Base-by-base conservation (phyloP, 2,797 vertebrate genomes). In the Gambelia wislizenii region DNA sequence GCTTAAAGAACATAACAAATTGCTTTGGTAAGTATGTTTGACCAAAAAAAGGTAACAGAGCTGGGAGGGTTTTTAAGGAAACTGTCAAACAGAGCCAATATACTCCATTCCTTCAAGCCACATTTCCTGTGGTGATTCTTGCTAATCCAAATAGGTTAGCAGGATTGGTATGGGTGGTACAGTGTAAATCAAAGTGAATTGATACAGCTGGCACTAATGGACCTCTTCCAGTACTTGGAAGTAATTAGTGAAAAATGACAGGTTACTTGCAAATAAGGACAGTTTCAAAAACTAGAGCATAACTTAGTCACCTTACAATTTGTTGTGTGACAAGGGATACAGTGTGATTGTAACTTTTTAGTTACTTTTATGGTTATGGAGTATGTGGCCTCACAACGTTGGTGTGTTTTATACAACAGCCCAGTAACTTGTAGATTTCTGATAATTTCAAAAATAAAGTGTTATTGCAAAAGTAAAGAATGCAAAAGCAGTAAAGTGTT, bases 1-100 rank as follows among this genome's bases (percentile, higher is more conserved):
- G 7, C 33, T 64, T 84, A 47, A 88, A 33, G 72, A 91, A 5
- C 3, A 47, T 67, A 78, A 83, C 22, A 87, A 84, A 83, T 78
- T 0, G 0, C 56, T 91, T 44, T 1, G 30, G 8, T 92, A 90
- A 61, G 27, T 84, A 1, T 39, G 39, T 64, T 84, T 79, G 7
- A 49, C 42, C 33, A 22, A 42, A 81, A 74, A 8, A 13, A n/a
- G 42, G 56, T 75, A 86, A 39, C 27, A 1, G 39, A 77, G 10
- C 56, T 77, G 56, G 30, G n/a, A 47, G 42, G 22, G 49, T 25
- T 49, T 12, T 25, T 25, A 64, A 49, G 30, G 27, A 44, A 86
- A 18, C 20, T 77, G 56, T 61, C 42, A 86, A 59, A 85, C 5
- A 33, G 25, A 42, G n/a, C 52, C 33, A n/a, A 36, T 20, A 56